Evolutionary conservation across 92 coral and sea anemone genomes (phyloP).

Genomic region (Virgularia gustaviana): DNA sequence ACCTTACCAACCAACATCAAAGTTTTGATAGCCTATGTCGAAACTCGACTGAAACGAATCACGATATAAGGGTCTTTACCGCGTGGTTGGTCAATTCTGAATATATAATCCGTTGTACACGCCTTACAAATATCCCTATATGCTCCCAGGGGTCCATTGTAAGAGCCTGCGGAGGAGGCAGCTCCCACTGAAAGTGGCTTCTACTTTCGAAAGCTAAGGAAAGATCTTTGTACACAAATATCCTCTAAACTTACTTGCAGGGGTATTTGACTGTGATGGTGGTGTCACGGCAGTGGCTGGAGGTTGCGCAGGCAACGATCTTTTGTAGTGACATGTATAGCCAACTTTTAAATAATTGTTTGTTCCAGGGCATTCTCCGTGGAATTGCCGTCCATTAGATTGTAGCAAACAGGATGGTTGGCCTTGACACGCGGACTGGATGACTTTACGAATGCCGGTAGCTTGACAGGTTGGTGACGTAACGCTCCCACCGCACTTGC

Average conservation of each 20-base stretch:
- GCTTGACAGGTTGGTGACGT: conserved; percentile 59
- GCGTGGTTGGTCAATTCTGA: too few relatives aligned
- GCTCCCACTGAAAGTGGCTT: too few relatives aligned
- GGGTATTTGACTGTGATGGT: background rate
- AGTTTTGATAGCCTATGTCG: too few relatives aligned
- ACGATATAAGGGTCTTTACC: too few relatives aligned
- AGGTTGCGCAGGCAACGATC: background rate
- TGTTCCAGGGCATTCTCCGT: conserved; percentile 72
- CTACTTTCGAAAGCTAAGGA: too few relatives aligned
- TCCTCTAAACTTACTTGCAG: conserved; percentile 10
- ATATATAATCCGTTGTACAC: too few relatives aligned
- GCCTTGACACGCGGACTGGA: conserved; percentile 79
- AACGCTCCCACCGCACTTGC: conserved; percentile 57
- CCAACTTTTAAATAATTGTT: conserved; percentile 84
- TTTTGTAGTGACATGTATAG: conserved; percentile 61
- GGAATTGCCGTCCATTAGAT: conserved; percentile 74
- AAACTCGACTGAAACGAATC: too few relatives aligned
- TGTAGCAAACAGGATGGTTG: conserved; percentile 70
- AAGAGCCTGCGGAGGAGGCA: too few relatives aligned
- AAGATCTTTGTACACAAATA: too few relatives aligned
- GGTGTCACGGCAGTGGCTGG: background rate
- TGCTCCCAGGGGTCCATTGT: too few relatives aligned
- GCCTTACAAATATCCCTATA: too few relatives aligned
- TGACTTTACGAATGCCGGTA: conserved; percentile 68
- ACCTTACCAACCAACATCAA: too few relatives aligned